Conservation (phyloP, 1,140 invertebrate genomes). For the Eurosta solidaginis region DNA sequence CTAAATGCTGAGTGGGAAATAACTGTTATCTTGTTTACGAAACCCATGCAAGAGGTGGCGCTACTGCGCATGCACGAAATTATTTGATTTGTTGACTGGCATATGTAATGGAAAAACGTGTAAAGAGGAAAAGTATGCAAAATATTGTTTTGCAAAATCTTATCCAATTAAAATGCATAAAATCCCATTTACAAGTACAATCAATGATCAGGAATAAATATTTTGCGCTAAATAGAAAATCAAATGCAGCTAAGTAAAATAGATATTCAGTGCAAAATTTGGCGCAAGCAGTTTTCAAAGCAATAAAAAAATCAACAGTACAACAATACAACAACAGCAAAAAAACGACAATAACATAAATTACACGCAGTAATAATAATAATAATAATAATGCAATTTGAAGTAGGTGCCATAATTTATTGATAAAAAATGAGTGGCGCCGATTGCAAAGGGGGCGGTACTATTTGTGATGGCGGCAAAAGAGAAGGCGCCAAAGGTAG, state of each 20-base stretch:
- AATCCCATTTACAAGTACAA: no score
- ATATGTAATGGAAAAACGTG: background rate
- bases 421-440: background rate
- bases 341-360: background rate
- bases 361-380: background rate
- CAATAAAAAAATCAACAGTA: no score
- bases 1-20: no score
- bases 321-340: background rate
- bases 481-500: background rate
- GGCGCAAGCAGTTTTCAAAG: background rate
- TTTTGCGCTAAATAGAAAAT: conserved; percentile 13
- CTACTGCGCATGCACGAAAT: background rate
- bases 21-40: no score
- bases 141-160: no score
- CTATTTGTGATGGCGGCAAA: no score
- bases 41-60: no score
- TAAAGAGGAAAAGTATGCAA: background rate
- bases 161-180: no score
- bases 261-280: background rate
- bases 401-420: background rate
- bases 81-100: background rate
- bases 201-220: background rate
- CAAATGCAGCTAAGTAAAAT: conserved; percentile 16
- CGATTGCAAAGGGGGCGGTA: no score
- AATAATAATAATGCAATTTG: no score